Evolutionary conservation across 2,888 invertebrate species (phyloP), one percentile per base, ranked within the genome.

Genomic region (Drosophila ochracea): DNA sequence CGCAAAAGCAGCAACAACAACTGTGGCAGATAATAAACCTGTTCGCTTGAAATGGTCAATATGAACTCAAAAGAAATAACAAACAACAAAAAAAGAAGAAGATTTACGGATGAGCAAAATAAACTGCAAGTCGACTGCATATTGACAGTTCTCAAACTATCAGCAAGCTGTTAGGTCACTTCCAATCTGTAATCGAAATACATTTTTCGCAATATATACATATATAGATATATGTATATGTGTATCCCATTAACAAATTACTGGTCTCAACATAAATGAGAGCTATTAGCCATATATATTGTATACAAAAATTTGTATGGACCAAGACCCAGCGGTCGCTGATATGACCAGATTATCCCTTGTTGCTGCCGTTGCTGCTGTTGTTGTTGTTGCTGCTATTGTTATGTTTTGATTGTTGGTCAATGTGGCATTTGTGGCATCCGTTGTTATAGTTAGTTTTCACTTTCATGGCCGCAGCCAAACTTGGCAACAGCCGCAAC

Each of bases 381-480:
- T 31, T 31, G 7, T 31, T 31, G 43, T 37, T 58, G 39, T 49
- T 67, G 69, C 43, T 61, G 74, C 58, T 67, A 50, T 68, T 82
- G 55, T 74, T 69, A 35, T 67, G 61, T 67, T 76, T 73, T 63
- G 78, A 81, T 74, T 78, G 72, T 80, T 66, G 76, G 78, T 76
- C 83, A 80, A 76, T 80, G 66, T 69, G 80, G 80, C 64, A 77
- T 62, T 72, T 79, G 73, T 65, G 75, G 71, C 83, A 84, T 78
- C 83, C 88, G 80, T 66, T 87, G 84, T 57, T 73, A 80, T 66
- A 72, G 76, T 76, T 67, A 61, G 74, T 87, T 84, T 84, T 84
- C 88, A 84, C 84, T 84, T 84, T 84, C 85, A 80, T 78, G 80
- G 80, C 80, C 75, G 31, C 59, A 63, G 31, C 43, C 69, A 74